Evolutionary conservation across 2,113 vertebrate species (phyloP), one percentile per base, ranked within the genome.

Genomic region (Lampris megalopsis): DNA sequence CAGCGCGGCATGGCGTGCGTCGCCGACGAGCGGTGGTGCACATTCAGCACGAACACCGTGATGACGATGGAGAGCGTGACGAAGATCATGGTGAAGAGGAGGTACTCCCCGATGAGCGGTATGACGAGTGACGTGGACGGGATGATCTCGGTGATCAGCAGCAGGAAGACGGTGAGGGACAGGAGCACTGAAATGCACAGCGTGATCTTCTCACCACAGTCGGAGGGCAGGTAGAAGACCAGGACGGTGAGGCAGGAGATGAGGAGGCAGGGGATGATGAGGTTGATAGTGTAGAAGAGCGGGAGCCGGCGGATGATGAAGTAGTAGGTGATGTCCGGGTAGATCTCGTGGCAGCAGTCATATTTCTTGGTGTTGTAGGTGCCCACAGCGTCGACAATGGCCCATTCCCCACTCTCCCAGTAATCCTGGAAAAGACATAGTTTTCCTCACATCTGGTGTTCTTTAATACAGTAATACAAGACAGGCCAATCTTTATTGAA

Each of bases 61-160:
- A 96, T 90, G 85, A 95, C 77, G 3, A 96, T 96, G 82, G 95
- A 96, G 24, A 96, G 95, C 0, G 95, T 96, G 91, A 96, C 95
- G 1, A 96, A 96, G 91, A 95, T 93, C 95, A 96, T 96, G 86
- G 95, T 96, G 91, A 96, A 96, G 75, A 96, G 95, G 74, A 96
- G 91, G 80, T 96, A 96, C 80, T 96, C 95, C 0, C 95, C 94
- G 0, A 96, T 96, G 9, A 96, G 90, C 0, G 95, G 95, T 88
- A 96, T 95, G 85, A 96, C 95, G 62, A 96, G 83, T 0, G 95
- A 96, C 49, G 95, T 96, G 81, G 95, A 96, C 0, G 95, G 95
- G 90, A 96, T 96, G 89, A 96, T 96, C 75, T 96, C 95, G 0
- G 95, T 95, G 86, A 96, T 96, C 65, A 96, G 93, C 57, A 96